These are phyloP conservation scores for Chionomys nivalis DNA, from an alignment of 2,113 vertebrate genomes.

Conservation along the genomic window DNA sequence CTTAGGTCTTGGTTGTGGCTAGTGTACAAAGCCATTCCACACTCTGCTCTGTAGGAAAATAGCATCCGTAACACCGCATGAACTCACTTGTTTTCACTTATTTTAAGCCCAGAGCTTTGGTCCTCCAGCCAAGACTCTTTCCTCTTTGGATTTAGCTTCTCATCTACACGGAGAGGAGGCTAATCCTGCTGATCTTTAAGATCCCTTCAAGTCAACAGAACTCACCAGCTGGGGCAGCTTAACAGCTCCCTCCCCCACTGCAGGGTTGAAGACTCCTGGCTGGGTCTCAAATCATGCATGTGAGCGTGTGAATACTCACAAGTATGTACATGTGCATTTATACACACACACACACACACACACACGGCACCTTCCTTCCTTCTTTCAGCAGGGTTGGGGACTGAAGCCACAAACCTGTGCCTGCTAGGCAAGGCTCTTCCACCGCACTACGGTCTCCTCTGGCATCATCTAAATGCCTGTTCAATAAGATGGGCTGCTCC, in stretches of 20 bases:
- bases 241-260: neutral
- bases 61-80: conserved; percentile 41
- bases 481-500: neutral
- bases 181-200: conserved; percentile 4
- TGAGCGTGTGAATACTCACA: neutral
- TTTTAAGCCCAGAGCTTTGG: conserved; percentile 53
- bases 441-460: neutral
- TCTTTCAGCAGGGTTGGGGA: neutral
- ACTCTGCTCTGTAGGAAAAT: conserved; percentile 31
- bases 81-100: conserved; percentile 62
- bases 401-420: neutral
- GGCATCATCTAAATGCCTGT: neutral
- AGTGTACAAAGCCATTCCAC: neutral
- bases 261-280: neutral
- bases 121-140: conserved; percentile 42
- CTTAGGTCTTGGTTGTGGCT: conserved; percentile 26
- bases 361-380: neutral
- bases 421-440: neutral
- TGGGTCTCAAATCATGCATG: neutral
- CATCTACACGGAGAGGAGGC: neutral
- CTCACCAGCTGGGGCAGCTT: neutral
- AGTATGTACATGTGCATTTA: too few relatives aligned
- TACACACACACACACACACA: neutral
- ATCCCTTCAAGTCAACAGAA: neutral
- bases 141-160: conserved; percentile 55